A percentile compares a stretch with the other conserved stretches of the same genome.
Evolutionary conservation across 2,113 vertebrate species (phyloP).

Genomic region (Trogon melanurus): DNA sequence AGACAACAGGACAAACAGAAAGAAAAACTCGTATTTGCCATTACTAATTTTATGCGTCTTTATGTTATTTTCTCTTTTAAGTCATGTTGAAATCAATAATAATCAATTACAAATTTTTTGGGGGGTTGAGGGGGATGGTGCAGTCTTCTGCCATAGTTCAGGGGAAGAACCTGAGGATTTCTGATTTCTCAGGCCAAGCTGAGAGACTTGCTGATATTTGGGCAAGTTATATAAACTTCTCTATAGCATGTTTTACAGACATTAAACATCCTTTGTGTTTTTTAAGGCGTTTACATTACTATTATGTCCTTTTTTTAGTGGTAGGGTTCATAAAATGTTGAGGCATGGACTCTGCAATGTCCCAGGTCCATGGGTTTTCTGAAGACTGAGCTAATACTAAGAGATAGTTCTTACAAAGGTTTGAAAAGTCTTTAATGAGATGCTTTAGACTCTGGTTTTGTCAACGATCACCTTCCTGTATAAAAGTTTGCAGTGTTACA

Average conservation of each 20-base stretch:
- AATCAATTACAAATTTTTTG: neutral
- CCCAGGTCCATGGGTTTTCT: neutral
- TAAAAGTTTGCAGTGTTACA: neutral
- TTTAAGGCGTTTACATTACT: neutral
- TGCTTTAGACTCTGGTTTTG: neutral
- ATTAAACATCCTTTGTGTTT: rapidly evolving
- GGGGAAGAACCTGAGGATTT: neutral
- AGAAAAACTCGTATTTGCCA: neutral
- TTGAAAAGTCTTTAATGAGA: neutral
- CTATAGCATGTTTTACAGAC: neutral
- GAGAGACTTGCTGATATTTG: neutral
- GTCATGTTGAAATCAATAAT: neutral
- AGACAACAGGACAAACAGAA: neutral
- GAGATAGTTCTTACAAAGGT: rapidly evolving
- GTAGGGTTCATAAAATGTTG: neutral
- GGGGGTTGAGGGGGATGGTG: neutral
- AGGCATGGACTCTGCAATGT: neutral
- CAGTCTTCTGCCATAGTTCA: neutral
- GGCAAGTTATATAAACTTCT: neutral
- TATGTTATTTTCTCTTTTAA: neutral
- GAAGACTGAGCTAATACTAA: neutral
- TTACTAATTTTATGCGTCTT: neutral
- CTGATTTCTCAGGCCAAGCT: neutral
- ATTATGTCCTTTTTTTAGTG: neutral
- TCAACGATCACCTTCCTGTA: neutral